Evolutionary conservation across 2,113 vertebrate species (phyloP).

Genomic region (Rhinolophus sinicus): DNA sequence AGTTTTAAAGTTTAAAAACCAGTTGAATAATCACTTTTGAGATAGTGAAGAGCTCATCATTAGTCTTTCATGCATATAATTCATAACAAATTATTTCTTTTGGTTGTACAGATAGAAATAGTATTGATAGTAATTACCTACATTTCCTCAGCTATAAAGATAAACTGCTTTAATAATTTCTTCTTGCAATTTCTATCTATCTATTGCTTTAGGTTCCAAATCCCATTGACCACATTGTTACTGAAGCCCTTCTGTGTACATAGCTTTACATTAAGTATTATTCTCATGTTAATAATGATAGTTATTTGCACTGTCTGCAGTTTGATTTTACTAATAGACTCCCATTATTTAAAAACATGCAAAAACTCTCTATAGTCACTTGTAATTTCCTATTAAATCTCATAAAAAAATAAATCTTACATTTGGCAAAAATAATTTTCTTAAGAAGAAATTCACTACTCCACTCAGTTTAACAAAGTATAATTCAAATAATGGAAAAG

Average conservation of each 20-base stretch:
- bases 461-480: neutral
- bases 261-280: neutral
- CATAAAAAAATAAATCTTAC: neutral
- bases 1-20: slow-evolving; percentile 28
- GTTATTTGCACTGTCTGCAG: neutral
- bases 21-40: neutral
- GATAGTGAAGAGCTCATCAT: neutral
- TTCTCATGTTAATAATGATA: neutral
- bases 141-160: neutral
- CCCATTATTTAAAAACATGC: neutral
- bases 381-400: neutral
- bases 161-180: neutral
- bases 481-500: neutral
- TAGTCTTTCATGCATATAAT: neutral
- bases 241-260: neutral
- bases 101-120: neutral
- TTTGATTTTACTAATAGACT: neutral
- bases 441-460: neutral
- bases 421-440: neutral
- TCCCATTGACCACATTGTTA: neutral
- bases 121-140: neutral
- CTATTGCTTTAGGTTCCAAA: neutral
- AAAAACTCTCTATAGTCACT: neutral
- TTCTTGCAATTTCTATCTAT: neutral
- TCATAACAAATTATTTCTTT: neutral